Conservation (phyloP, 64 coral and sea anemone genomes). For the Acropora tenuis region DNA sequence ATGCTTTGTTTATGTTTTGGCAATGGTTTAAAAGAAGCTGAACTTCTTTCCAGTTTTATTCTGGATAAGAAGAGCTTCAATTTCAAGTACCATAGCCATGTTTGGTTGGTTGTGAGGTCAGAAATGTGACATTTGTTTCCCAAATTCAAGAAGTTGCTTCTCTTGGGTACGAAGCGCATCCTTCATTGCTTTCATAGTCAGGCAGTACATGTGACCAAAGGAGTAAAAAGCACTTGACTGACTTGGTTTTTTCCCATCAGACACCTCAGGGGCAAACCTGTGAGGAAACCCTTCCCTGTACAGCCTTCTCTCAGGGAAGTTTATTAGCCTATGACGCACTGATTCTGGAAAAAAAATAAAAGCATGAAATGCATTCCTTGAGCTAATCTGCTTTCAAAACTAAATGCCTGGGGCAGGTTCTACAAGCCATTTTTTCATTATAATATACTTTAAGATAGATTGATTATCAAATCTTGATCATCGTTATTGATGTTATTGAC, state of each 20-base stretch:
- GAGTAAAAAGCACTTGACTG: conserved; percentile 20
- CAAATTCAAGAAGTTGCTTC: conserved; percentile 40
- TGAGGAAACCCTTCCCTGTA: conserved; percentile 62
- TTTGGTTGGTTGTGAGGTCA: not conserved
- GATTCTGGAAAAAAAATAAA: not conserved
- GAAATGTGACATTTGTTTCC: conserved; percentile 33
- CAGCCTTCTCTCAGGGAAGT: not conserved
- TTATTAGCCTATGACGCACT: not conserved
- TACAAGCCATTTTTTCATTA: not conserved
- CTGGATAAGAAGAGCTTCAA: not conserved
- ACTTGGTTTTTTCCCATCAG: conserved; percentile 4
- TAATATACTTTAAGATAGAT: no score
- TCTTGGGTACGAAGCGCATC: not conserved
- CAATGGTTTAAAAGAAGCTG: not conserved
- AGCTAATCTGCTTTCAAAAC: conserved; percentile 6
- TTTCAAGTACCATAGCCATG: not conserved
- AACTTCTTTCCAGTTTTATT: not conserved
- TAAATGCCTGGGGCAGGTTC: not conserved
- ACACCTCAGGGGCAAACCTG: conserved; percentile 47
- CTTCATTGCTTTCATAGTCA: conserved; percentile 38
- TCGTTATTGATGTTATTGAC: no score
- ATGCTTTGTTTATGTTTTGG: not conserved
- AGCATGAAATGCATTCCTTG: not conserved
- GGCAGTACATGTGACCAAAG: conserved; percentile 57
- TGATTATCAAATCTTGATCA: no score